phyloP scores from a whole-genome alignment of 2,797 vertebrate genomes.

The Pseudotriccus pelzelni region DNA sequence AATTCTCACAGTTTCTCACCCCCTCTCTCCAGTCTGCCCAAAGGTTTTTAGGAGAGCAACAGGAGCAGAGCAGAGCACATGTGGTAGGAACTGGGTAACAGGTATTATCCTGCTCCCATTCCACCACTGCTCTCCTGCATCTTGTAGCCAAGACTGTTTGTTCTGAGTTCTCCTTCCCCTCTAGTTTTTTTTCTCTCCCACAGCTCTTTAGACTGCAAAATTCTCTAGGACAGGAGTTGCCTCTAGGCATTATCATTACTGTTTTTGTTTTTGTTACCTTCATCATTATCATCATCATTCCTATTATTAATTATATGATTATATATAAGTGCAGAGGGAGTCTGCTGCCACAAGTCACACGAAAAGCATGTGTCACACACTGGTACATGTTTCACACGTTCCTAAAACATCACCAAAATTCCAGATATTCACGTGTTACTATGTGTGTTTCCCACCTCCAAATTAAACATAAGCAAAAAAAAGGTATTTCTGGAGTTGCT shows the following conservation, averaged over 20 bases:
- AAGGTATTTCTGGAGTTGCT: not conserved
- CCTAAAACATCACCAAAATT: not conserved
- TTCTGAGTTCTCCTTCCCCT: not conserved
- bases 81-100: not conserved
- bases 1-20: rapidly evolving
- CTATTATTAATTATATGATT: not conserved
- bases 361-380: not conserved
- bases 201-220: not conserved
- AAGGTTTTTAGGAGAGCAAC: not conserved
- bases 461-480: constrained; percentile 10
- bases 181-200: not conserved
- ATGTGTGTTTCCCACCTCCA: not conserved
- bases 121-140: not conserved
- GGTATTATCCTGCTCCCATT: not conserved
- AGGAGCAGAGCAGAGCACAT: not conserved
- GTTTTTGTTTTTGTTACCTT: not conserved
- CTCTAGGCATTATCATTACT: not conserved
- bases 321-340: not conserved
- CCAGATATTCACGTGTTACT: not conserved
- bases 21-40: rapidly evolving
- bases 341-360: not conserved
- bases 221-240: not conserved
- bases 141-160: not conserved
- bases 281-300: not conserved
- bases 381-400: rapidly evolving